Percentiles rank a stretch among this genome's conserved stretches.
Conservation (phyloP, 2,888 invertebrate genomes). For the Protula sp. region DNA sequence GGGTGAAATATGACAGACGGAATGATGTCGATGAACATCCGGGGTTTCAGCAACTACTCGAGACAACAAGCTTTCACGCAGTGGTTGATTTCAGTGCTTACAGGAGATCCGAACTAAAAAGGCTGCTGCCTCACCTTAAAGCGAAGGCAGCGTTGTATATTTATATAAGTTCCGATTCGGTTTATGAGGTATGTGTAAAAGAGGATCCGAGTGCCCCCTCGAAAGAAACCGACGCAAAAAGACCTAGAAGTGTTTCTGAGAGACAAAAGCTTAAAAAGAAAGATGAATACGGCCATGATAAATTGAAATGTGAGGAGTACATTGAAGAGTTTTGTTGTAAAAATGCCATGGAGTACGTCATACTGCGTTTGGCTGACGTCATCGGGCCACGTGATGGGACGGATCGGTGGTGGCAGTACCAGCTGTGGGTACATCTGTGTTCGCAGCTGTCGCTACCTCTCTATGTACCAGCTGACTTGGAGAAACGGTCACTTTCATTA, state of each 20-base stretch:
- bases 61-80: conserved; percentile 48
- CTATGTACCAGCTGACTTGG: conserved; percentile 35
- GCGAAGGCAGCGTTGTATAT: conserved; percentile 49
- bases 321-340: conserved; percentile 13
- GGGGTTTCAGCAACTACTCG: too few relatives aligned
- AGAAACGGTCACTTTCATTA: conserved; percentile 43
- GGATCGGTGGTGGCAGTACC: conserved; percentile 55
- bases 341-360: conserved; percentile 40
- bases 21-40: too few relatives aligned
- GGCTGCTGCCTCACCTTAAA: conserved; percentile 41
- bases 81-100: conserved; percentile 56
- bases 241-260: conserved; percentile 41
- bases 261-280: conserved; percentile 31
- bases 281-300: conserved; percentile 54
- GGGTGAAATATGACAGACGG: too few relatives aligned
- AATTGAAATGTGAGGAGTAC: conserved; percentile 54
- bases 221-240: conserved; percentile 48
- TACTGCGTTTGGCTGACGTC: conserved; percentile 55
- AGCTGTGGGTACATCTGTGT: conserved; percentile 51
- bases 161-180: conserved; percentile 55
- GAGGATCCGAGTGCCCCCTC: conserved; percentile 27
- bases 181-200: conserved; percentile 54
- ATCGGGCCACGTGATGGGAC: conserved; percentile 55
- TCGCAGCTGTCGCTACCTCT: conserved; percentile 34
- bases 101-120: conserved; percentile 42